Evolutionary conservation across 2,113 vertebrate species (phyloP).

Genomic region (Erythrocercus mccallii): DNA sequence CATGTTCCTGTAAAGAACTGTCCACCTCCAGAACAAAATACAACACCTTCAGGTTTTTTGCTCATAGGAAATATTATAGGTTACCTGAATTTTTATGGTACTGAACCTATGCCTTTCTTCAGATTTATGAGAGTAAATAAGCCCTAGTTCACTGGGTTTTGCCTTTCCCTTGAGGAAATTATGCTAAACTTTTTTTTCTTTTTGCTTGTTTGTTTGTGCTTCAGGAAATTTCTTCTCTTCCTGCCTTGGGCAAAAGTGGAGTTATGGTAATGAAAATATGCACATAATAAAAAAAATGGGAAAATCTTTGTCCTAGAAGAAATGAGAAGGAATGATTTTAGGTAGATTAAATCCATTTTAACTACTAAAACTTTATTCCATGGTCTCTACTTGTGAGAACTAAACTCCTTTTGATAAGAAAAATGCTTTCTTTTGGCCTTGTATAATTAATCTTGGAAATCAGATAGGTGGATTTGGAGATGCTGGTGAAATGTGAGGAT

Average conservation of each 20-base stretch:
- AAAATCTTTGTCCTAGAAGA: background rate
- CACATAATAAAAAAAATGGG: background rate
- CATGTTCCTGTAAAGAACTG: background rate
- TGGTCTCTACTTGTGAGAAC: background rate
- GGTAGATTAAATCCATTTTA: background rate
- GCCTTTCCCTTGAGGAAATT: background rate
- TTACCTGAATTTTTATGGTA: background rate
- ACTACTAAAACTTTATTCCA: background rate
- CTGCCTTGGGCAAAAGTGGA: background rate
- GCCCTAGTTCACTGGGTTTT: background rate
- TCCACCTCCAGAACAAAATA: background rate
- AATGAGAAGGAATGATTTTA: constrained; percentile 14
- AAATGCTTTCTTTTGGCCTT: background rate
- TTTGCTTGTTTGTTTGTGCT: background rate
- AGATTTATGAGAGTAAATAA: background rate
- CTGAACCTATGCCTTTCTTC: background rate
- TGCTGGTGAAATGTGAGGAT: background rate
- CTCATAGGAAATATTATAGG: background rate
- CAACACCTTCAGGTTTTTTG: background rate
- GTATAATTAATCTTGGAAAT: background rate
- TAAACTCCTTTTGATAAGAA: background rate
- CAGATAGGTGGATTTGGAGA: background rate
- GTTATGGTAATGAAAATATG: background rate
- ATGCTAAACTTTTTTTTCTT: background rate
- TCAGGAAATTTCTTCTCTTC: constrained; percentile 20